Percentiles rank a stretch among this genome's conserved stretches.
Evolutionary conservation across 2,888 invertebrate species (phyloP).

Genomic region (Frankliniella intonsa): DNA sequence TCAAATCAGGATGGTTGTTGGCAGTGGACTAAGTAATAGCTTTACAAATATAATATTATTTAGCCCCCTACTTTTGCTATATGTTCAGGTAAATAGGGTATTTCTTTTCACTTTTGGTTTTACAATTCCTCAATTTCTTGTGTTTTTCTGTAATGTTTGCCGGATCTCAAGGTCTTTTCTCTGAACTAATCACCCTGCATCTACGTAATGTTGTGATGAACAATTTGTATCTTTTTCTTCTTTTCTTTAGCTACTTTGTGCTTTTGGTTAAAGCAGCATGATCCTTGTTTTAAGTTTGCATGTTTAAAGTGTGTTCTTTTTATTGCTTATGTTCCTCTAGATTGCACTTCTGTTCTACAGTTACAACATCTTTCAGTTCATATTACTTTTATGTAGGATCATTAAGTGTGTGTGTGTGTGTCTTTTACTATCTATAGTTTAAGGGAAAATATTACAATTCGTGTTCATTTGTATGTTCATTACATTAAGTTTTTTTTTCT

Average conservation of each 20-base stretch:
- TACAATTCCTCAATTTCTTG: not conserved
- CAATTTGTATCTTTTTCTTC: not conserved
- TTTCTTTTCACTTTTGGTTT: not conserved
- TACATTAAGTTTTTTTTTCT: not conserved
- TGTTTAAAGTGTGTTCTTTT: not conserved
- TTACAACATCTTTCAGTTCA: not conserved
- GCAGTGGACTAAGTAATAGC: not conserved
- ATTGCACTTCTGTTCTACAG: too few species aligned
- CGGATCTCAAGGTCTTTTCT: not conserved
- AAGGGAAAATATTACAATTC: too few species aligned
- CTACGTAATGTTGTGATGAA: not conserved
- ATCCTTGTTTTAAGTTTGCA: not conserved
- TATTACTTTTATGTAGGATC: not conserved
- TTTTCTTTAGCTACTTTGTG: not conserved
- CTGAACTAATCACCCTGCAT: not conserved
- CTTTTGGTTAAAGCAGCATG: not conserved
- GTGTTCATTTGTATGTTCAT: too few species aligned
- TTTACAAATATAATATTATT: not conserved
- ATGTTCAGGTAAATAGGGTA: conserved; percentile 1
- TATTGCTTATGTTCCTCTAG: not conserved
- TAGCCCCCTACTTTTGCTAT: not conserved
- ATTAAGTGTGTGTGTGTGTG: not conserved
- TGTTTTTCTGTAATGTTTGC: not conserved
- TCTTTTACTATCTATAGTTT: too few species aligned
- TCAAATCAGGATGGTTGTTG: not conserved